Conservation (phyloP, 2,888 invertebrate species). For the Ptychoptera albimana region DNA sequence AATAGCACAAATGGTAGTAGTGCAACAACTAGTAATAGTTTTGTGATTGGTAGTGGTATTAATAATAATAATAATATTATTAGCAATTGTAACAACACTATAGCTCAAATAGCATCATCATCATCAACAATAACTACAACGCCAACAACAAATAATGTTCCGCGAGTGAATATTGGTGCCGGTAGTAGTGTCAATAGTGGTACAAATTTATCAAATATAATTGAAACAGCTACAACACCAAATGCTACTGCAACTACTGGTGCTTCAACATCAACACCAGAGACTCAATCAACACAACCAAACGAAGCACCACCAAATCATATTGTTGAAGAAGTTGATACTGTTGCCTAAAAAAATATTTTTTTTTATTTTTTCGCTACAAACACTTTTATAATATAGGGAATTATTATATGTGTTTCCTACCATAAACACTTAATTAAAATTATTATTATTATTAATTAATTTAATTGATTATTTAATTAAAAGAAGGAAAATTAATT, state of each 20-base stretch:
- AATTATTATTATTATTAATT: too few species aligned
- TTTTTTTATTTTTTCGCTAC: too few species aligned
- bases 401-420: too few species aligned
- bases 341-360: slow-evolving; percentile 26
- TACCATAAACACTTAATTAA: too few species aligned
- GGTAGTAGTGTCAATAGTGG: background rate
- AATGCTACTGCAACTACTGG: background rate
- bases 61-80: too few species aligned
- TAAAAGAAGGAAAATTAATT: too few species aligned
- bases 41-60: slow-evolving; percentile 6
- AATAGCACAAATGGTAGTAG: slow-evolving; percentile 9
- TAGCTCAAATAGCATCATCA: background rate
- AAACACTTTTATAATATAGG: too few species aligned
- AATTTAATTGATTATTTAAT: too few species aligned
- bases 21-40: slow-evolving; percentile 7
- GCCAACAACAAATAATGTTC: slow-evolving; percentile 12
- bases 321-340: slow-evolving; percentile 30
- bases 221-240: too few species aligned
- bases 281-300: slow-evolving; percentile 14
- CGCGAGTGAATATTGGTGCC: slow-evolving; percentile 11
- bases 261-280: background rate
- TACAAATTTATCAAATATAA: too few species aligned
- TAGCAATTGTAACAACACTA: too few species aligned
- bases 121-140: slow-evolving; percentile 4
- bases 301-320: slow-evolving; percentile 27